Base-by-base conservation (phyloP, 1,140 invertebrate genomes). In the Arion vulgaris region DNA sequence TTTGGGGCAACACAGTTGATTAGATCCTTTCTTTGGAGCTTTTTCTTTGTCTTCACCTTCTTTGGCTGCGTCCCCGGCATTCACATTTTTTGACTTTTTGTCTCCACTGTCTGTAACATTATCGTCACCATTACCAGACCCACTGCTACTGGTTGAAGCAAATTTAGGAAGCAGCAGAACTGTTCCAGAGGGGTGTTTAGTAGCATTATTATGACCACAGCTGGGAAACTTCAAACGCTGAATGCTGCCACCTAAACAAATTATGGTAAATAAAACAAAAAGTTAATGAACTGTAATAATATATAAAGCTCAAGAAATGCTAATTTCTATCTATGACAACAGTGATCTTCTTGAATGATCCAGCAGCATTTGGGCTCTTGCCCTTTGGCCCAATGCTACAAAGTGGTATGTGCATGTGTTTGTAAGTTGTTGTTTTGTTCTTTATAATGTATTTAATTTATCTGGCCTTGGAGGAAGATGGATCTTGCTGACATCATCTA, bases 1-100 rank as follows among this genome's bases (percentile, higher is more conserved):
- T 93, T 98, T 98, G 9, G 97, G 97, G 91, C 98, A 98, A 34
- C 94, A 95, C 0, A 97, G 93, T 5, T 95, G 95, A 85, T 94
- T 94, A 82, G 93, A 93, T 71, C 87, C 87, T n/a, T 85, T 87
- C 78, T 88, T 89, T 41, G 84, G 84, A 2, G 83, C 85, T 45
- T 83, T 82, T 0, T 86, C 85, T 49, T 84, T 85, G 28, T 84
- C 84, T 28, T 66, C 62, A 45, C 85, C 80, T 38, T 85, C 87
- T 13, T 53, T 66, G n/a, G 82, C 57, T 1, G 39, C 41, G 2
- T 76, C 53, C 2, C 82, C 57, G 19, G 74, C 38, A 41, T 79
- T 57, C 17, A 81, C 45, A 28, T 83, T 87, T 13, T 83, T 84
- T 17, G 84, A 83, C n/a, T n/a, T n/a, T n/a, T 81, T 86, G 49